Evolutionary conservation across 2,888 invertebrate species (phyloP).

Genomic region (Amblyjoppa proteus): DNA sequence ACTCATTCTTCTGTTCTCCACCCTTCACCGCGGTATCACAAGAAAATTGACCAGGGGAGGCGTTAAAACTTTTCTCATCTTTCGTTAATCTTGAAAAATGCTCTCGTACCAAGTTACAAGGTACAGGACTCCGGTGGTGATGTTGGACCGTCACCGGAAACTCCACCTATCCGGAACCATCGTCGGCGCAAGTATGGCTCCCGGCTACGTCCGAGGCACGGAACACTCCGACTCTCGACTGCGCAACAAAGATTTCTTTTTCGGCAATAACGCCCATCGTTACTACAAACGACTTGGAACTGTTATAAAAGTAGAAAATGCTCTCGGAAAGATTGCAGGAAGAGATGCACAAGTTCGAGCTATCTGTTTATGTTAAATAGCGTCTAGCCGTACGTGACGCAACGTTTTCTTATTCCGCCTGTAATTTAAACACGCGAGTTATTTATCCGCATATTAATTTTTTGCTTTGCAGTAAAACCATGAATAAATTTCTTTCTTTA

Average conservation of each 20-base stretch:
- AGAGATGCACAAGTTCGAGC: background rate
- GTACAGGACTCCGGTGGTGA: constrained; percentile 41
- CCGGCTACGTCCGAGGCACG: constrained; percentile 8
- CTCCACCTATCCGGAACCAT: constrained; percentile 22
- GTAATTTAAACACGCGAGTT: too few species aligned
- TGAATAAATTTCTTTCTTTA: too few species aligned
- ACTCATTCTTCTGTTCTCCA: constrained; percentile 47
- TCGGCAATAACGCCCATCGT: background rate
- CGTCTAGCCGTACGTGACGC: background rate
- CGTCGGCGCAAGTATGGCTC: constrained; percentile 21
- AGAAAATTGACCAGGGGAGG: constrained; percentile 61
- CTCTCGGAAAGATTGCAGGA: background rate
- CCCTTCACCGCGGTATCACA: constrained; percentile 69
- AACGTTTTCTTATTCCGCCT: background rate
- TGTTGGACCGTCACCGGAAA: background rate
- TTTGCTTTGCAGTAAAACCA: too few species aligned
- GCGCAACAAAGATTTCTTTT: background rate
- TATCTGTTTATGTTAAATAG: background rate
- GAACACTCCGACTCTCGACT: background rate
- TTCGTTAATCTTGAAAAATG: constrained; percentile 83
- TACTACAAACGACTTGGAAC: background rate
- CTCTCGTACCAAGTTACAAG: constrained; percentile 64
- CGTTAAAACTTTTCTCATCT: constrained; percentile 85
- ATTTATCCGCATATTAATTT: too few species aligned
- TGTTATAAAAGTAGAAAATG: background rate